These are phyloP conservation scores for Biston stratarius DNA, from an alignment of 2,888 invertebrate species.

Conservation along the genomic window DNA sequence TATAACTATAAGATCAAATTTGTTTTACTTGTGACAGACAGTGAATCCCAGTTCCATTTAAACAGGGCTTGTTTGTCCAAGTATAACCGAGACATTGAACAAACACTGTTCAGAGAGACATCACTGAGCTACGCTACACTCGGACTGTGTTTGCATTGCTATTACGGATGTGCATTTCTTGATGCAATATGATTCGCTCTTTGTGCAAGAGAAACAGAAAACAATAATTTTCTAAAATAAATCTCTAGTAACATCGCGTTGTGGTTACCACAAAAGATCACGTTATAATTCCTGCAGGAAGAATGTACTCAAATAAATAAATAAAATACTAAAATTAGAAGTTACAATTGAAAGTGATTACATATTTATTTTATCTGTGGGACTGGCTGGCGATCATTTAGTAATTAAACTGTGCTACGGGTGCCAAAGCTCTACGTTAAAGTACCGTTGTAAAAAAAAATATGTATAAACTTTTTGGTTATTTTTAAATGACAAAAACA, in stretches of 20 bases:
- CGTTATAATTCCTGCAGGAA: neutral
- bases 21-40: neutral
- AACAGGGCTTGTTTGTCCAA: slow-evolving; percentile 26
- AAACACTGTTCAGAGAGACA: slow-evolving; percentile 24
- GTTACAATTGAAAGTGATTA: no score
- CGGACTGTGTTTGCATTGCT: slow-evolving; percentile 33
- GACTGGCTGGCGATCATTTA: no score
- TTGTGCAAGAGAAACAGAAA: slow-evolving; percentile 8
- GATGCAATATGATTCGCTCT: slow-evolving; percentile 26
- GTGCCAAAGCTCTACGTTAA: no score
- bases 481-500: no score
- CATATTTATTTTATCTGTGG: no score
- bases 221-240: neutral
- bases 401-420: no score
- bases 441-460: no score
- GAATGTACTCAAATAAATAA: no score
- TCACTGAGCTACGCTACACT: slow-evolving; percentile 21
- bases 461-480: no score
- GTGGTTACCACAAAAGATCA: neutral
- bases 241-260: neutral
- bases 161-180: slow-evolving; percentile 36
- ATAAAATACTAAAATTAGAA: no score
- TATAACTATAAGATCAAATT: no score
- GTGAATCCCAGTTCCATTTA: slow-evolving; percentile 15
- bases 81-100: slow-evolving; percentile 30